Base-by-base conservation (phyloP, 53 echinoderm and acorn worm species). In the Holothuria scabra region DNA sequence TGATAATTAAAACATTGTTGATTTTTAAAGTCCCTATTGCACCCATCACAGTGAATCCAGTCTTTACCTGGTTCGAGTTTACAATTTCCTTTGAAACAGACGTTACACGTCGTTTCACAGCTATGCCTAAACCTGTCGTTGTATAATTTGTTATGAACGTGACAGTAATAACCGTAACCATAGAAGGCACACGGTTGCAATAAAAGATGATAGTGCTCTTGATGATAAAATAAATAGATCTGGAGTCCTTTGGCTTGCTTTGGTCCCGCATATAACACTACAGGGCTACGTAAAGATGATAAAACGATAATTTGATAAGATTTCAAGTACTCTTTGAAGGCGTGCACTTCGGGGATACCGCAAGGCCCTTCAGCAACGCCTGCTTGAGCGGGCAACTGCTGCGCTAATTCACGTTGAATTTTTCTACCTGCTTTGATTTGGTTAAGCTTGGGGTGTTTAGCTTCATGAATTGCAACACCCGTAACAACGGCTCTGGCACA, bases 401-500 rank as follows among this genome's bases (percentile, higher is more conserved):
- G n/a, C n/a, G n/a, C n/a, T n/a, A n/a, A n/a, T n/a, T n/a, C n/a
- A n/a, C n/a, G n/a, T n/a, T n/a, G 93, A 12, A 84, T 29, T 13
- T 34, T 59, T 29, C 76, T 41, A 0, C 90, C 85, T 14, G 56
- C 7, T 20, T 87, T 35, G 29, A 90, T 87, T 12, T 79, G 22
- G 24, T 85, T 20, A 80, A 87, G 87, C 10, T 87, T 66, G 0
- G 83, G 66, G 59, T 90, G 46, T 33, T 85, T 66, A 0, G 21
- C 71, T 9, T 93, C 90, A 3, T 87, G 84, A n/a, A 84, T 44
- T 0, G 87, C 74, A 12, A 84, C 62, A 14, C 82, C 93, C 1
- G 93, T 93, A 8, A 90, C 90, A 21, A 93, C 66, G 8, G 92
- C 90, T 59, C 90, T 81, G 0, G 93, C 82, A 41, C 85, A 90